These are phyloP conservation scores for Volucella bombylans DNA, from an alignment of 2,888 invertebrate genomes.

Conservation along the genomic window DNA sequence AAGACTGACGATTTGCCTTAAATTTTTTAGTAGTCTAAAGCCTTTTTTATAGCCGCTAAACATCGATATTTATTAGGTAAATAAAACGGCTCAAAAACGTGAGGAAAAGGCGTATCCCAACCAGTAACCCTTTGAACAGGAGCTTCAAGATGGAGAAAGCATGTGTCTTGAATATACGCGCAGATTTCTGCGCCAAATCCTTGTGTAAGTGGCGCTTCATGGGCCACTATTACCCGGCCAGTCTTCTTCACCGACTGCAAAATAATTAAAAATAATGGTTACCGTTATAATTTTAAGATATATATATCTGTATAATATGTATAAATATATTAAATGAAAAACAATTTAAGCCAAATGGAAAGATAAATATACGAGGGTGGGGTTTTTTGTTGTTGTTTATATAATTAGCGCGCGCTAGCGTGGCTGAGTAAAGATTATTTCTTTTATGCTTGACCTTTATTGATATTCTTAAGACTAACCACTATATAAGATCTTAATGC, in stretches of 20 bases:
- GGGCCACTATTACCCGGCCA: slow-evolving; percentile 93
- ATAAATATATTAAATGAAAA: no score
- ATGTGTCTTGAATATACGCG: slow-evolving; percentile 95
- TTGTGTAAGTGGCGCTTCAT: slow-evolving; percentile 97
- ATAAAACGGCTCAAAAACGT: slow-evolving; percentile 97
- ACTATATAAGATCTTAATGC: no score
- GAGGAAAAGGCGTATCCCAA: slow-evolving; percentile 99
- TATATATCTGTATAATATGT: no score
- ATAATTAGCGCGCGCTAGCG: no score
- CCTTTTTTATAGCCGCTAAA: slow-evolving; percentile 89
- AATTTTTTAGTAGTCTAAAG: slow-evolving; percentile 87
- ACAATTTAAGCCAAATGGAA: no score
- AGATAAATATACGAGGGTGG: no score
- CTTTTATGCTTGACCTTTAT: no score
- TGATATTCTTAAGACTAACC: no score
- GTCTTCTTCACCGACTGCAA: slow-evolving; percentile 96
- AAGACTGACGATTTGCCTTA: not conserved
- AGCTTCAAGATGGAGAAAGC: slow-evolving; percentile 97
- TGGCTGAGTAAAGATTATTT: no score
- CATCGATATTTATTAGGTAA: slow-evolving; percentile 97
- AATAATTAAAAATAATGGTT: slow-evolving; percentile 78
- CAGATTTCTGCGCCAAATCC: slow-evolving; percentile 98
- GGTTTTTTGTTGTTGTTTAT: no score
- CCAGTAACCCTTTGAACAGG: slow-evolving; percentile 93
- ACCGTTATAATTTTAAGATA: no score